Percentiles rank a stretch among this genome's conserved stretches.
phyloP scores from a whole-genome alignment of 2,113 vertebrate genomes.

The Carassius auratus region DNA sequence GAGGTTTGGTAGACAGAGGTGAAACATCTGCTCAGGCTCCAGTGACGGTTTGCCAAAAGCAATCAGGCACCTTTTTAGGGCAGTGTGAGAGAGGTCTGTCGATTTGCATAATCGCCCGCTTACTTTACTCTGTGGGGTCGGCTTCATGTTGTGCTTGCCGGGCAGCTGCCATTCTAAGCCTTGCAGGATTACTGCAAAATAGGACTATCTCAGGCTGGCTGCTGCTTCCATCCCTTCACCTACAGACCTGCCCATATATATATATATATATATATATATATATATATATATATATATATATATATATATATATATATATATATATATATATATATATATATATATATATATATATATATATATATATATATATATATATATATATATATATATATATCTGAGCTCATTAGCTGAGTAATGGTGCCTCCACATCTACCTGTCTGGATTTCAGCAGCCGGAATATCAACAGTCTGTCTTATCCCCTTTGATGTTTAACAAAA shows the following conservation, averaged over 20 bases:
- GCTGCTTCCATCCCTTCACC: conserved; percentile 59
- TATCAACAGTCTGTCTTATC: conserved; percentile 78
- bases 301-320: too few relatives aligned
- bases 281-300: too few relatives aligned
- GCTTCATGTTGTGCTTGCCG: conserved; percentile 69
- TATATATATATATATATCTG: conserved; percentile 45
- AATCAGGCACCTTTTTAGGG: conserved; percentile 69
- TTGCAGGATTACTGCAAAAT: conserved; percentile 63
- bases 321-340: too few relatives aligned
- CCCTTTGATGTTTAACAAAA: conserved; percentile 78
- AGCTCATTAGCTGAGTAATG: conserved; percentile 82
- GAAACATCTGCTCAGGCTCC: conserved; percentile 54
- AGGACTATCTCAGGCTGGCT: conserved; percentile 62
- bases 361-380: too few relatives aligned
- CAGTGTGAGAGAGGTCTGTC: conserved; percentile 51
- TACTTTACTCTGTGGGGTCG: conserved; percentile 47
- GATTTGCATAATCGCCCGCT: conserved; percentile 73
- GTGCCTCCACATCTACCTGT: conserved; percentile 77
- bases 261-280: conserved; percentile 33
- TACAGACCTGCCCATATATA: conserved; percentile 57
- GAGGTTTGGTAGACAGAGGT: conserved; percentile 44
- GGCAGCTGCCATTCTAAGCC: conserved; percentile 66
- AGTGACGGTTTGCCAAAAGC: conserved; percentile 66
- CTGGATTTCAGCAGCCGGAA: conserved; percentile 58
- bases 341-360: too few relatives aligned